Base-by-base conservation (phyloP, 2,888 invertebrate genomes). In the Yponomeuta malinellus region DNA sequence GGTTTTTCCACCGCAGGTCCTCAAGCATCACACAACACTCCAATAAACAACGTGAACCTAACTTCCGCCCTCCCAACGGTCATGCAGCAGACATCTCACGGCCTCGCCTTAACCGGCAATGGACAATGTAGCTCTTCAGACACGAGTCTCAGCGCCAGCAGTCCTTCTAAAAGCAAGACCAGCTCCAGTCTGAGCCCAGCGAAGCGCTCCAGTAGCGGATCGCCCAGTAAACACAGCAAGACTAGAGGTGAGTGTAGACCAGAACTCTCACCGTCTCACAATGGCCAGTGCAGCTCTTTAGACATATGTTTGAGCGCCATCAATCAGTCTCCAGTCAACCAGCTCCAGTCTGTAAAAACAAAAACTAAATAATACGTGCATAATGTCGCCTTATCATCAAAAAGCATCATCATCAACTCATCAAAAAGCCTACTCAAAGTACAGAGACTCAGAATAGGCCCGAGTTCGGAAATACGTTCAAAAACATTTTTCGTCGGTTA, bases 131-230 rank as follows among this genome's bases (percentile, higher is more conserved):
- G 92, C 68, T 93, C 93, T 0, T 92, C 92, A 0, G 93, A 93
- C 76, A 93, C 93, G 10, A 89, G 95, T 78, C 83, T 94, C 63
- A 95, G 95, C 77, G 96, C 95, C 66, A 95, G 95, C 75, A 97
- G 96, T 79, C 97, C 97, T 0, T 97, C 96, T 70, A 96, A 97
- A 83, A 97, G 97, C 84, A 97, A 97, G 82, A 97, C 97, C 69
- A 96, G 96, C 52, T 96, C 96, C 33, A 97, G 96, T 76, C 92
- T 97, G 65, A 96, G 96, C 80, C 97, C 97, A 0, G 97, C 97
- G 0, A 97, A 97, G 84, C 90, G 96, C 73, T 95, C 95, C 73
- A 96, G 96, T 72, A 96, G 96, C 74, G 97, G 96, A 0, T 97
- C 97, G 12, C 97, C 97, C 63, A 95, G 95, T 77, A 96, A 96